Evolutionary conservation across 1,140 invertebrate species (phyloP).

Genomic region (Trigoniulus corallinus): DNA sequence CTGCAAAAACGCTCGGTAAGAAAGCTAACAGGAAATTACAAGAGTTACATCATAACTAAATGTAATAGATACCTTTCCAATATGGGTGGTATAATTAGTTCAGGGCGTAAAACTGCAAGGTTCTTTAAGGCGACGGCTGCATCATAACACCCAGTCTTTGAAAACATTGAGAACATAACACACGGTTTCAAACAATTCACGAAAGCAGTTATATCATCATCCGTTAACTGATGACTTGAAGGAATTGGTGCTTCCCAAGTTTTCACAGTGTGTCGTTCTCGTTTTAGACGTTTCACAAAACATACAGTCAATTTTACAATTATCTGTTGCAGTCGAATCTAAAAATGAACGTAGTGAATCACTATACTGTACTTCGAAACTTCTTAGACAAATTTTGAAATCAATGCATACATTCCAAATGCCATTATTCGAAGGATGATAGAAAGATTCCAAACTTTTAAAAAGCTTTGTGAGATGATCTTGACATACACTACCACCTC

Average conservation of each 20-base stretch:
- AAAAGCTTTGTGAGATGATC: slow-evolving; percentile 63
- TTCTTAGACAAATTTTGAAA: slow-evolving; percentile 28
- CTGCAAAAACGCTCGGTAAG: slow-evolving; percentile 19
- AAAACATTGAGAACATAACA: slow-evolving; percentile 56
- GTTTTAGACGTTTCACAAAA: slow-evolving; percentile 41
- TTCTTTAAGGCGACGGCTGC: slow-evolving; percentile 50
- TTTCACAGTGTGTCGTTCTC: slow-evolving; percentile 40
- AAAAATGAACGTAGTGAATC: no score
- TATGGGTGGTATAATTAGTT: slow-evolving; percentile 62
- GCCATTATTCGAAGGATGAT: slow-evolving; percentile 74
- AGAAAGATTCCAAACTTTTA: slow-evolving; percentile 67
- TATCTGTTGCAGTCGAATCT: slow-evolving; percentile 20
- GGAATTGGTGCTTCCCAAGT: slow-evolving; percentile 51
- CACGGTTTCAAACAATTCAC: slow-evolving; percentile 51
- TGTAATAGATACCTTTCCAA: slow-evolving; percentile 58
- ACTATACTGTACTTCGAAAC: slow-evolving; percentile 46
- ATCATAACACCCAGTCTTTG: slow-evolving; percentile 44
- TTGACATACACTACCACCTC: slow-evolving; percentile 38
- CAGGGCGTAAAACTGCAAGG: slow-evolving; percentile 58
- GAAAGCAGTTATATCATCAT: slow-evolving; percentile 66
- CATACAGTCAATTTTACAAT: slow-evolving; percentile 23
- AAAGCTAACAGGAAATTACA: not conserved
- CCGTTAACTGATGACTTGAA: slow-evolving; percentile 49
- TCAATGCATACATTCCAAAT: slow-evolving; percentile 39
- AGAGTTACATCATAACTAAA: slow-evolving; percentile 9